phyloP scores from a whole-genome alignment of 2,113 vertebrate genomes.

The Notiomystis cincta region DNA sequence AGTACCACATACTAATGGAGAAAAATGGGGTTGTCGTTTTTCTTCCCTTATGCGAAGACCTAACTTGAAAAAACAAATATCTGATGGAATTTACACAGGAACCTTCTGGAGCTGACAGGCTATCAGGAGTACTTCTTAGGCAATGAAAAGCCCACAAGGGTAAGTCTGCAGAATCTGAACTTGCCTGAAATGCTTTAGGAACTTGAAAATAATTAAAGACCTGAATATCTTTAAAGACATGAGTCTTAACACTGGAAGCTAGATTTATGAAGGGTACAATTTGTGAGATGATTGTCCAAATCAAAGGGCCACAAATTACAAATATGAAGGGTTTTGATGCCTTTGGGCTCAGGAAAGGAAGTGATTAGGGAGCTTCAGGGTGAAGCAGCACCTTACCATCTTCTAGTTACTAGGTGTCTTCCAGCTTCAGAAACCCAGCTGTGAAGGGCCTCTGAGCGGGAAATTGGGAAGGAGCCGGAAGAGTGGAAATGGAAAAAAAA shows the following conservation, averaged over 20 bases:
- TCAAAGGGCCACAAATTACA: background rate
- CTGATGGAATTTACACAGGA: background rate
- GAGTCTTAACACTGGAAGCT: background rate
- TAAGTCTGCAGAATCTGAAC: background rate
- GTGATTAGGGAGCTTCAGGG: background rate
- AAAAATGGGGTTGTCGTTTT: background rate
- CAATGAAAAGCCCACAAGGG: background rate
- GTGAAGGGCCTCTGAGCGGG: background rate
- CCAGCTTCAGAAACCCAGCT: background rate
- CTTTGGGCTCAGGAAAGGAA: background rate
- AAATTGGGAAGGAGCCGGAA: background rate
- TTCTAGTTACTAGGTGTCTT: background rate
- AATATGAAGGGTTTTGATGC: background rate
- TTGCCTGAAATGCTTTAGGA: background rate
- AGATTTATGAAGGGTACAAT: background rate
- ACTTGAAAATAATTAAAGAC: background rate
- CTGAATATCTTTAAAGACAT: background rate
- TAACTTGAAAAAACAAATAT: background rate
- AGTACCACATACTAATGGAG: background rate
- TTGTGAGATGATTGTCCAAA: background rate
- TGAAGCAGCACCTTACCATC: background rate
- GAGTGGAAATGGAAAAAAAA: background rate
- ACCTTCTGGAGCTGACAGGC: background rate
- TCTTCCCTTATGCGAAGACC: background rate
- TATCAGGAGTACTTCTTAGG: background rate